Conservation (phyloP, 2,797 vertebrate species). For the Xiphorhynchus erythropygius region DNA sequence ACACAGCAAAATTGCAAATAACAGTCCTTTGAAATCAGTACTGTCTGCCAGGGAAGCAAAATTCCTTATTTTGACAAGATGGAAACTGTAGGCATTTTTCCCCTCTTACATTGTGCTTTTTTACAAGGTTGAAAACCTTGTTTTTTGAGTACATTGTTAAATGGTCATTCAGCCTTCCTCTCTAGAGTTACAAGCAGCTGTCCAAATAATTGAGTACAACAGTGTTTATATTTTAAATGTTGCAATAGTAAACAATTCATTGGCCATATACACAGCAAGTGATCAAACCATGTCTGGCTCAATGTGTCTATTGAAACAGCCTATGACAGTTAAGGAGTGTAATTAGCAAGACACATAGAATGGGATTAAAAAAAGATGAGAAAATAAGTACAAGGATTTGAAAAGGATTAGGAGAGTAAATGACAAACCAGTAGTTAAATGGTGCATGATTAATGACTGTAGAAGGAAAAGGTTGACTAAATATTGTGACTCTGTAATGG, state of each 20-base stretch:
- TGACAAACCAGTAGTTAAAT: constrained; percentile 59
- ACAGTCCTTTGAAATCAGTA: not conserved
- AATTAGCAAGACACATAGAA: constrained; percentile 50
- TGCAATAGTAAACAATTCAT: not conserved
- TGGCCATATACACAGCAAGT: not conserved
- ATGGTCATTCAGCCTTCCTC: not conserved
- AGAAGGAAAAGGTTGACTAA: constrained; percentile 58
- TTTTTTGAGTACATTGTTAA: not conserved
- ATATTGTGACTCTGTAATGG: constrained; percentile 50
- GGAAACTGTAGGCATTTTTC: not conserved
- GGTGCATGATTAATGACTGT: constrained; percentile 53
- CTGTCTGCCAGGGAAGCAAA: not conserved
- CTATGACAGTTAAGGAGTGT: constrained; percentile 31
- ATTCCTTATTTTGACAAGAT: not conserved
- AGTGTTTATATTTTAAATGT: not conserved
- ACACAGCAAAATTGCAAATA: not conserved
- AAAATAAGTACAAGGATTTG: constrained; percentile 58
- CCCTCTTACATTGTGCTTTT: not conserved
- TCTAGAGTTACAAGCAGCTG: not conserved
- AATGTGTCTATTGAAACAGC: not conserved
- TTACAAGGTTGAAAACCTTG: not conserved
- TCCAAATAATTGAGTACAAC: not conserved
- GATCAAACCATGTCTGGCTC: constrained; percentile 11
- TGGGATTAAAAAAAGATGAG: constrained; percentile 16
- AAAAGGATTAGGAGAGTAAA: constrained; percentile 50